Evolutionary conservation across 92 coral and sea anemone genomes (phyloP), one percentile per base, ranked within the genome.

Genomic region (Hydrozoanthus gracilis): DNA sequence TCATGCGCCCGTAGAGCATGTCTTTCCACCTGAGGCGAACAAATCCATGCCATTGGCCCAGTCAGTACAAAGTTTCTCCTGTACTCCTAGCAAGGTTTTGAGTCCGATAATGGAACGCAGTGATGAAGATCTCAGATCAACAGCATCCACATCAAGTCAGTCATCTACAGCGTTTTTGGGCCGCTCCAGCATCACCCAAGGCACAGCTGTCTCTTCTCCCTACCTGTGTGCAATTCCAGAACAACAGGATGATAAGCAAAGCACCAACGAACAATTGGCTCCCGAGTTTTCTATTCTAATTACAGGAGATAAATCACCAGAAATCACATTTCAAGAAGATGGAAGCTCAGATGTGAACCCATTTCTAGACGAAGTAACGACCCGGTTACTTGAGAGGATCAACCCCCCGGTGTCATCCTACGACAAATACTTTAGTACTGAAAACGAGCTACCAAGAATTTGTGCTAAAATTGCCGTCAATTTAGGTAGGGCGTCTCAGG

Each of bases 71-170:
- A 87, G 91, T 70, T 94, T 94, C 46, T 82, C 86, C 18, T 94
- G 95, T 58, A 90, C 98, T 3, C 98, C 98, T 44, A 92, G 92
- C 69, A 86, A 95, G 72, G 88, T 84, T 5, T 64, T 96, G 80
- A 96, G 99, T 83, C 99, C 99, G 18, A 96, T 96, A 72, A 80
- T 96, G 52, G 99, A 96, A 61, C 83, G 97, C 51, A 96, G 99
- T 72, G 93, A 96, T 61, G 99, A 96, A 88, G 98, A 96, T 70
- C 70, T 88, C 0, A 92, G 89, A 69, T 92, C 88, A 49, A 76
- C 87, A 17, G 82, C 82, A 47, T 88, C 93, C 3, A 82, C 82
- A n/a, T 88, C 93, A 8, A 77, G 95, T 47, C 90, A 91, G 17
- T 92, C 94, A 8, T 88, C 94, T 11, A 86, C 89, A 44, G 91